Conservation (phyloP, 2,888 invertebrate species). For the Troides aeacus region DNA sequence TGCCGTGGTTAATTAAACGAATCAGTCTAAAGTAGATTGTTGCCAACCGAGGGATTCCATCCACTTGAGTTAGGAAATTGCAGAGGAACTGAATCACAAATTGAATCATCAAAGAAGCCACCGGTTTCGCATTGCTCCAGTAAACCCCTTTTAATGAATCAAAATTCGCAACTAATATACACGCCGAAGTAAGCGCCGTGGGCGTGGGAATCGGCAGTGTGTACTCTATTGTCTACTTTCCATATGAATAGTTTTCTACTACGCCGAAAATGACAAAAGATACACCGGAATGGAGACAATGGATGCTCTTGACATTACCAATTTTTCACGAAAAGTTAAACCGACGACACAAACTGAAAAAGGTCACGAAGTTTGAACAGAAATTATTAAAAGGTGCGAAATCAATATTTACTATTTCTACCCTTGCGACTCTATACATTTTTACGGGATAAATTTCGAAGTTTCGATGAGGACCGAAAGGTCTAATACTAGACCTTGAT, state of each 20-base stretch:
- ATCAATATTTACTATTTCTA: no score
- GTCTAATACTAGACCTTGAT: no score
- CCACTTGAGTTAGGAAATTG: conserved; percentile 8
- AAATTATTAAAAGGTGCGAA: no score
- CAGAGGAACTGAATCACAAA: conserved; percentile 18
- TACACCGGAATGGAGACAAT: neutral
- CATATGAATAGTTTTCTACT: neutral
- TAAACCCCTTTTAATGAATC: conserved; percentile 5
- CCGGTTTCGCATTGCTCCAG: conserved; percentile 1
- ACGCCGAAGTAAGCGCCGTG: neutral
- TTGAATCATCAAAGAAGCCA: conserved; percentile 14
- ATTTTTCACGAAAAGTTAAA: neutral
- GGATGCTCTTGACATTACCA: neutral
- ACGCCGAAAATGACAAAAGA: neutral
- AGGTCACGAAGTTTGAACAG: no score
- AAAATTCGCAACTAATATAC: neutral
- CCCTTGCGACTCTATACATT: no score
- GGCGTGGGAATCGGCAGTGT: neutral
- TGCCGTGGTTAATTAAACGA: conserved; percentile 10
- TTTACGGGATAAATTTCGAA: no score
- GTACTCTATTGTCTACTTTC: neutral
- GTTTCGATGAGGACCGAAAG: no score
- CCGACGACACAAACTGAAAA: no score
- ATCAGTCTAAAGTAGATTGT: conserved; percentile 15
- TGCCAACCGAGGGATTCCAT: conserved; percentile 6